Conservation (phyloP, 1,140 invertebrate genomes). For the Calephelis virginiensis region DNA sequence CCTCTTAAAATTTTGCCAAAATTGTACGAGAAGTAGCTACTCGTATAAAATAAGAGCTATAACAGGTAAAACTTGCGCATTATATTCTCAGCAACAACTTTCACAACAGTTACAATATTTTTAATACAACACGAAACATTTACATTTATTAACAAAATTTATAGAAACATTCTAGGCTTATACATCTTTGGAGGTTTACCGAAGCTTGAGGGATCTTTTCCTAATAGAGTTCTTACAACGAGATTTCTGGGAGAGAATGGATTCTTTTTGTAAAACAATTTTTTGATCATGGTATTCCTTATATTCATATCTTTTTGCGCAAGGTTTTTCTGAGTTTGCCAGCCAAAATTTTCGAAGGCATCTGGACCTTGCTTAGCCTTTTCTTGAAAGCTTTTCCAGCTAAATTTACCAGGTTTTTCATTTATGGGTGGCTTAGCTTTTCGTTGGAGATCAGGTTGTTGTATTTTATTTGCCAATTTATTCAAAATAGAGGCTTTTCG, state of each 20-base stretch:
- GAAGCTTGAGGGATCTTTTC: constrained; percentile 55
- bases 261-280: constrained; percentile 64
- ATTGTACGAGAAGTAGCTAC: too few relatives aligned
- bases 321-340: constrained; percentile 51
- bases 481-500: constrained; percentile 51
- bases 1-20: too few relatives aligned
- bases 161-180: constrained; percentile 52
- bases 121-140: constrained; percentile 11
- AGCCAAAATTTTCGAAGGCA: constrained; percentile 41
- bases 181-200: constrained; percentile 46
- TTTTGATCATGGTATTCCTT: constrained; percentile 55
- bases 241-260: constrained; percentile 62
- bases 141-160: constrained; percentile 20
- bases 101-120: background rate
- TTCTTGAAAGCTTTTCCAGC: constrained; percentile 48
- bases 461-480: constrained; percentile 46
- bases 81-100: background rate
- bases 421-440: constrained; percentile 15
- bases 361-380: constrained; percentile 40
- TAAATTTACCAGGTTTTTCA: constrained; percentile 39
- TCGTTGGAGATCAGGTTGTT: constrained; percentile 12
- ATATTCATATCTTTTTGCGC: constrained; percentile 52
- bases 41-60: background rate
- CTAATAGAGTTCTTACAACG: constrained; percentile 55
- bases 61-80: background rate